These are phyloP conservation scores for Pammene fasciana DNA, from an alignment of 2,888 invertebrate species.

Conservation along the genomic window DNA sequence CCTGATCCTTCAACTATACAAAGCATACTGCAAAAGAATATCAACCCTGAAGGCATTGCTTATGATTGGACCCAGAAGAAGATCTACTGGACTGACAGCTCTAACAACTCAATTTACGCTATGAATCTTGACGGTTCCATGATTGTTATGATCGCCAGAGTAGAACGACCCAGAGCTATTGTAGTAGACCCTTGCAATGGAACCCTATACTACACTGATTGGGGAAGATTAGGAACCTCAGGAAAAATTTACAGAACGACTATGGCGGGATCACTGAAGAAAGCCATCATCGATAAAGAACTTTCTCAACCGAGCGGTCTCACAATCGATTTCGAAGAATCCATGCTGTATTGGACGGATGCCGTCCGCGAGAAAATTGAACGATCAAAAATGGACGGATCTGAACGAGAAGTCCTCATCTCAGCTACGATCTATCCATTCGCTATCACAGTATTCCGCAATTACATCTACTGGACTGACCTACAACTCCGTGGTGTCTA, in stretches of 20 bases:
- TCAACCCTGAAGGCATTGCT: constrained; percentile 96
- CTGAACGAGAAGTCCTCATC: constrained; percentile 91
- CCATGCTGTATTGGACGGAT: constrained; percentile 98
- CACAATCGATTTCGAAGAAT: constrained; percentile 97
- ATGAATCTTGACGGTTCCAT: constrained; percentile 95
- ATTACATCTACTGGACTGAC: constrained; percentile 98
- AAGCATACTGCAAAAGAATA: constrained; percentile 89
- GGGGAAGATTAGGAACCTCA: constrained; percentile 96
- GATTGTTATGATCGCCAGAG: constrained; percentile 95
- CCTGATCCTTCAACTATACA: constrained; percentile 86
- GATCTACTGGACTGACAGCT: constrained; percentile 98
- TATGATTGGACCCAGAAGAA: constrained; percentile 99
- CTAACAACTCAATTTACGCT: constrained; percentile 96
- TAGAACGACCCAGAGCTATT: constrained; percentile 96
- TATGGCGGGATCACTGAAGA: constrained; percentile 97
- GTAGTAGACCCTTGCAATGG: constrained; percentile 99
- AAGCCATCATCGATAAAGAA: constrained; percentile 94
- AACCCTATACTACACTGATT: constrained; percentile 97
- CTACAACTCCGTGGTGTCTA: constrained; percentile 96
- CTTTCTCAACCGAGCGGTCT: constrained; percentile 97
- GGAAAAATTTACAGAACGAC: constrained; percentile 97
- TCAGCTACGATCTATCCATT: constrained; percentile 97
- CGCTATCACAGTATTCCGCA: constrained; percentile 94
- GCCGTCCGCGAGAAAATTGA: constrained; percentile 98
- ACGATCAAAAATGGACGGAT: constrained; percentile 93